A percentile compares a stretch with the other conserved stretches of the same genome.
phyloP scores from a whole-genome alignment of 2,113 vertebrate species.

The Cercopithecus mona region DNA sequence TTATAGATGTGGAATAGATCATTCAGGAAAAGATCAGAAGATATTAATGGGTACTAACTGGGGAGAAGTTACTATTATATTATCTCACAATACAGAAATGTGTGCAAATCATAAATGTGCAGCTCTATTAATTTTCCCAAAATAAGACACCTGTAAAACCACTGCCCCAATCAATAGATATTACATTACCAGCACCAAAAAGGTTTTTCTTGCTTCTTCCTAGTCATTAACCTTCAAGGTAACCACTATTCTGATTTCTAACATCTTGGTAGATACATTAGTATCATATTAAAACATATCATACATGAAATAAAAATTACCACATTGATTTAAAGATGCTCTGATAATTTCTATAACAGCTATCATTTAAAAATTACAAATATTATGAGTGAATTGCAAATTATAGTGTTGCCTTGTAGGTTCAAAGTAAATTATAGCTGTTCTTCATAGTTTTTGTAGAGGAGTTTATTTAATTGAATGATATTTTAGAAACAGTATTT shows the following conservation, averaged over 20 bases:
- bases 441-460: neutral
- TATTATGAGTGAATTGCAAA: neutral
- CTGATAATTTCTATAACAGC: neutral
- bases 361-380: neutral
- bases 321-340: neutral
- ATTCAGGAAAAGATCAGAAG: neutral
- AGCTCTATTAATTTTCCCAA: neutral
- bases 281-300: neutral
- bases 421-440: neutral
- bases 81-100: neutral
- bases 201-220: neutral
- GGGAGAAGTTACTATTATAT: neutral
- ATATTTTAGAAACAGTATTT: neutral
- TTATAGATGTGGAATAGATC: neutral
- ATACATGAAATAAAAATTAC: neutral
- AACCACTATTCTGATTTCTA: neutral
- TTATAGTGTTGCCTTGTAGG: neutral
- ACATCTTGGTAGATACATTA: neutral
- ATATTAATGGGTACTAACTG: neutral
- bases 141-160: neutral
- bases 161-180: neutral
- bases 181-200: neutral
- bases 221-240: neutral
- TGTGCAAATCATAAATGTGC: neutral
- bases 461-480: neutral